Conservation (phyloP, 2,888 invertebrate genomes). For the Molanna angustata region DNA sequence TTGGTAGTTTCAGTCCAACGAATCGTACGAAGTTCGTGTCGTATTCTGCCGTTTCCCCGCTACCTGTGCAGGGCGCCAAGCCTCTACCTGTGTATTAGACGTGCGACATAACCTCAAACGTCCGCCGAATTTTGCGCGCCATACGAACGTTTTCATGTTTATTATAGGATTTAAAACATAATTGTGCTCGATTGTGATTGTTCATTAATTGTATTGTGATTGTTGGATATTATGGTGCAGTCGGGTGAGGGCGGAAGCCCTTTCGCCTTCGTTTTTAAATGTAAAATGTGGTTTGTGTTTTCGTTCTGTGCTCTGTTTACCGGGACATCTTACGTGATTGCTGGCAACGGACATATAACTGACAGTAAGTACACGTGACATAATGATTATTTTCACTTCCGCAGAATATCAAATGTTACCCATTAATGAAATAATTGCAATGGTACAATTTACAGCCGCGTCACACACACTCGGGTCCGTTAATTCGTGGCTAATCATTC, state of each 20-base stretch:
- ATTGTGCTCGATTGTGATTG: slow-evolving; percentile 20
- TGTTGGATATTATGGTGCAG: slow-evolving; percentile 23
- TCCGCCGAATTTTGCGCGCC: slow-evolving; percentile 24
- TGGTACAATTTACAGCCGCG: no score
- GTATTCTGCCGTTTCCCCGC: slow-evolving; percentile 24
- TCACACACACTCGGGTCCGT: no score
- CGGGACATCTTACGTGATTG: slow-evolving; percentile 46
- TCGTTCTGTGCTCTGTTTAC: slow-evolving; percentile 49
- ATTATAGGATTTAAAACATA: background rate
- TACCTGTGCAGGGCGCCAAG: slow-evolving; percentile 1
- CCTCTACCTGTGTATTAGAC: slow-evolving; percentile 16
- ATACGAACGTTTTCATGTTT: slow-evolving; percentile 12
- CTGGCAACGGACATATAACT: slow-evolving; percentile 42
- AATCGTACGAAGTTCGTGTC: slow-evolving; percentile 41
- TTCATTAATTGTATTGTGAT: slow-evolving; percentile 17
- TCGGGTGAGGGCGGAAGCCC: slow-evolving; percentile 22
- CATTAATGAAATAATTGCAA: no score
- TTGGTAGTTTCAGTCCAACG: slow-evolving; percentile 2
- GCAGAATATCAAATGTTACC: no score
- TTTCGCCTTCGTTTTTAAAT: slow-evolving; percentile 50
- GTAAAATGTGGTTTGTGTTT: slow-evolving; percentile 55
- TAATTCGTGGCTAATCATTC: no score
- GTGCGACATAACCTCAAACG: slow-evolving; percentile 51
- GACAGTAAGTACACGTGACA: slow-evolving; percentile 43
- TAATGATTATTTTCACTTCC: slow-evolving; percentile 4